phyloP scores from a whole-genome alignment of 2,888 invertebrate species.

The Cryptocheilus praepositus region DNA sequence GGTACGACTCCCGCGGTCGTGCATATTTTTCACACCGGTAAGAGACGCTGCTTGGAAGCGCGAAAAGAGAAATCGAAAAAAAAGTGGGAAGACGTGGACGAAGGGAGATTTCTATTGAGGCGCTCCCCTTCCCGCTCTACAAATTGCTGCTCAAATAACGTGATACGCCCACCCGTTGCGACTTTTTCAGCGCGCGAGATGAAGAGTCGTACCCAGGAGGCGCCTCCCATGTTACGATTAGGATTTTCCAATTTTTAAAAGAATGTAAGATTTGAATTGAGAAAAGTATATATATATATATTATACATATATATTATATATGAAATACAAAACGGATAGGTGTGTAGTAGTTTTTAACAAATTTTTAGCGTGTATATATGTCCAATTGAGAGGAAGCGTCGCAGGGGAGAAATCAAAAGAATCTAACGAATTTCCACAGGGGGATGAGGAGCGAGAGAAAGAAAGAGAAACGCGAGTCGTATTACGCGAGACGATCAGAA shows the following conservation, averaged over 20 bases:
- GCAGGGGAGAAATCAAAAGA: slow-evolving; percentile 36
- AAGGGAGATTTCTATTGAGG: not conserved
- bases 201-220: slow-evolving; percentile 11
- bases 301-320: slow-evolving; percentile 43
- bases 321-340: slow-evolving; percentile 55
- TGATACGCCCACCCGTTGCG: slow-evolving; percentile 34
- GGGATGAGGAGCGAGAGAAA: not conserved
- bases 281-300: slow-evolving; percentile 12
- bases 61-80: slow-evolving; percentile 6
- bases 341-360: slow-evolving; percentile 71
- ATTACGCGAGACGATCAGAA: too few relatives aligned
- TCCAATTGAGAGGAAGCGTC: slow-evolving; percentile 62
- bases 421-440: not conserved
- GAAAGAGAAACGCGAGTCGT: too few relatives aligned
- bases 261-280: slow-evolving; percentile 17
- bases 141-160: slow-evolving; percentile 58
- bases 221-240: slow-evolving; percentile 62
- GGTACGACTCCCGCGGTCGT: slow-evolving; percentile 20
- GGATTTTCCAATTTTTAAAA: slow-evolving; percentile 67
- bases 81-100: not conserved
- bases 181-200: slow-evolving; percentile 1
- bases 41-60: slow-evolving; percentile 13
- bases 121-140: slow-evolving; percentile 12
- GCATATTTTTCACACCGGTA: slow-evolving; percentile 7
- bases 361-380: slow-evolving; percentile 72